Evolutionary conservation across 2,797 vertebrate genomes (phyloP).

Genomic region (Toxotes lorentzi): DNA sequence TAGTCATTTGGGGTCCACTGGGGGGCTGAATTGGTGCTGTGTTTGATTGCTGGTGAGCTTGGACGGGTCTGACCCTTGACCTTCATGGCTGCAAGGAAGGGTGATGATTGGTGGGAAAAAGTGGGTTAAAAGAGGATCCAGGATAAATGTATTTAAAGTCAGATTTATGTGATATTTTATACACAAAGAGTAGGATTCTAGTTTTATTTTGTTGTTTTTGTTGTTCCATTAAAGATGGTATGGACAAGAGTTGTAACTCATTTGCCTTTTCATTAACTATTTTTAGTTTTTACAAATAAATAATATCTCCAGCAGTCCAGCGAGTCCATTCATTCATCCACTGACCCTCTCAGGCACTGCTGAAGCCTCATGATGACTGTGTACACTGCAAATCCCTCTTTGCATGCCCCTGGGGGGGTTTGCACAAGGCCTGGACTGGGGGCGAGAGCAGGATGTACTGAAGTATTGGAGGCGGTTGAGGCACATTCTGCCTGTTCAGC

Average conservation of each 20-base stretch:
- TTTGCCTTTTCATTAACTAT: neutral
- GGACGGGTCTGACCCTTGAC: slow-evolving; percentile 85
- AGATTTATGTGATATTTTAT: neutral
- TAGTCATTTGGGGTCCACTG: slow-evolving; percentile 78
- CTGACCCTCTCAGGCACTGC: slow-evolving; percentile 51
- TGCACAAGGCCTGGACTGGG: slow-evolving; percentile 51
- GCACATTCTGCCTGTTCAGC: slow-evolving; percentile 83
- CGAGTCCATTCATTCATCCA: slow-evolving; percentile 36
- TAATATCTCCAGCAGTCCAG: slow-evolving; percentile 7
- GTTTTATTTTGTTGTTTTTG: neutral
- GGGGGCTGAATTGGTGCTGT: slow-evolving; percentile 74
- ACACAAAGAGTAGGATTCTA: neutral
- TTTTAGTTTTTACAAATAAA: neutral
- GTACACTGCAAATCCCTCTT: slow-evolving; percentile 85
- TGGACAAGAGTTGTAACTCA: neutral
- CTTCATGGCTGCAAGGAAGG: slow-evolving; percentile 60
- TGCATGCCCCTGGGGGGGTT: slow-evolving; percentile 77
- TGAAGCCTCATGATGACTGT: slow-evolving; percentile 80
- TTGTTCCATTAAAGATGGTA: neutral
- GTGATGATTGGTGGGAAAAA: slow-evolving; percentile 29
- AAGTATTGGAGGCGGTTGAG: slow-evolving; percentile 30
- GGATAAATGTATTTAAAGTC: neutral
- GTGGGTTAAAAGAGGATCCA: neutral
- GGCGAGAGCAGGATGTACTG: slow-evolving; percentile 54
- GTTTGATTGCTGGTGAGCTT: slow-evolving; percentile 88